Evolutionary conservation across 1,140 invertebrate genomes (phyloP), one percentile per base, ranked within the genome.

Genomic region (Zaprionus africanus): DNA sequence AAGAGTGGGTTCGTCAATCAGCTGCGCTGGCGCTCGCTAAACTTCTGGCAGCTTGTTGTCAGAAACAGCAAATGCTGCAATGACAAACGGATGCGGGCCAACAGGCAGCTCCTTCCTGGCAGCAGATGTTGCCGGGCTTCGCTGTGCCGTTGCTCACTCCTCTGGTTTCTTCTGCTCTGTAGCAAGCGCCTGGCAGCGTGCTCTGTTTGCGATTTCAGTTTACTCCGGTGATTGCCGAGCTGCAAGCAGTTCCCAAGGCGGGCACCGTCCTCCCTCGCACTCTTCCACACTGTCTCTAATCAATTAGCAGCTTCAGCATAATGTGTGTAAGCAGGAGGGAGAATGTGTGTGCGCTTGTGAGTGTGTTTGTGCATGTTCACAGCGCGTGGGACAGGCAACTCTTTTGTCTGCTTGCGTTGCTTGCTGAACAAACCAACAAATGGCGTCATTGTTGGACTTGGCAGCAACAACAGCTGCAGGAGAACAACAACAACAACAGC

Each of bases 1-100:
- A 83, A 62, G 66, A 81, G 71, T 76, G 58, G 22, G 68, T 81
- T 76, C 70, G 85, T 88, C 85, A 90, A 85, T 88, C 85, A 84
- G 85, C 28, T 13, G 19, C 67, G 51, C 22, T 46, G 24, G 53
- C 41, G 78, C 62, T 68, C 65, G 67, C 78, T 61, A 61, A 88
- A 85, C 68, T 90, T 90, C 76, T 90, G 81, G 79, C 85, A 88
- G 85, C 65, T 90, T 73, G 85, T 76, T 88, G 85, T 90, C 85
- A 85, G 69, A 76, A 71, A 59, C 84, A 81, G 84, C 85, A 69
- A 75, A 90, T 74, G 65, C 68, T 85, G 65, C 81, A 90, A 88
- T 85, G 85, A 88, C 81, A 88, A 88, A 88, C 85, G 85, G 85
- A 88, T 79, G 75, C 63, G 64, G 41, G 73, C 36, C 69, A 84